Evolutionary conservation across 1,140 invertebrate species (phyloP).

Genomic region (Ips typographus): DNA sequence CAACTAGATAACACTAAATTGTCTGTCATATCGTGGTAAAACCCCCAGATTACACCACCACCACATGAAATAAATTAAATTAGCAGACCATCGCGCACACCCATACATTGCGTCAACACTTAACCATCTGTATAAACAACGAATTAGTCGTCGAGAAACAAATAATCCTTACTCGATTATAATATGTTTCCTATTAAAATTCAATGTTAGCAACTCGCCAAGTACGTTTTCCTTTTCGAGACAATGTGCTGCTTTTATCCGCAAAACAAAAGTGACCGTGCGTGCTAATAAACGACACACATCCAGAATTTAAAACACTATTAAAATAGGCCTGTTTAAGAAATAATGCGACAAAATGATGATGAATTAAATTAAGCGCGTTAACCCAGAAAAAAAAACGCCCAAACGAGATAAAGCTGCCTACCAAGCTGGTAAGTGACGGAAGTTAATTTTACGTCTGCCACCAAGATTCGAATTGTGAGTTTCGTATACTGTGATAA

Average conservation of each 20-base stretch:
- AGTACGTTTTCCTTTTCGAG: conserved; percentile 10
- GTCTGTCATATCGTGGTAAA: too few relatives aligned
- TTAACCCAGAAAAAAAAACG: conserved; percentile 9
- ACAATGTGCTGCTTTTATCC: conserved; percentile 13
- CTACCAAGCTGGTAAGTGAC: not conserved
- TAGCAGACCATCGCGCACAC: too few relatives aligned
- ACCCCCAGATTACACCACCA: too few relatives aligned
- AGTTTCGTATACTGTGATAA: too few relatives aligned
- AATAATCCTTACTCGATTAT: too few relatives aligned
- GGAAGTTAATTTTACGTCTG: not conserved
- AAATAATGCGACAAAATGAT: conserved; percentile 9
- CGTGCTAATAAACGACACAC: conserved; percentile 19
- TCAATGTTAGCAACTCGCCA: conserved; percentile 13
- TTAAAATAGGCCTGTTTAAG: conserved; percentile 16
- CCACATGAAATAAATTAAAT: too few relatives aligned
- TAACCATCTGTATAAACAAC: too few relatives aligned
- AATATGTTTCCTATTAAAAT: conserved; percentile 5
- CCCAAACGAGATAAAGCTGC: conserved; percentile 12
- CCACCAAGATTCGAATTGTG: too few relatives aligned
- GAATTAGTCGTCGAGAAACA: too few relatives aligned
- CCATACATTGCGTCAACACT: too few relatives aligned
- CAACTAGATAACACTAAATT: too few relatives aligned
- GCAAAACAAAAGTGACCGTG: conserved; percentile 8
- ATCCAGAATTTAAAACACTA: conserved; percentile 11
- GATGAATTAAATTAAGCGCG: conserved; percentile 7